Evolutionary conservation across 1,140 invertebrate genomes (phyloP).

Genomic region (Cotesia vestalis): DNA sequence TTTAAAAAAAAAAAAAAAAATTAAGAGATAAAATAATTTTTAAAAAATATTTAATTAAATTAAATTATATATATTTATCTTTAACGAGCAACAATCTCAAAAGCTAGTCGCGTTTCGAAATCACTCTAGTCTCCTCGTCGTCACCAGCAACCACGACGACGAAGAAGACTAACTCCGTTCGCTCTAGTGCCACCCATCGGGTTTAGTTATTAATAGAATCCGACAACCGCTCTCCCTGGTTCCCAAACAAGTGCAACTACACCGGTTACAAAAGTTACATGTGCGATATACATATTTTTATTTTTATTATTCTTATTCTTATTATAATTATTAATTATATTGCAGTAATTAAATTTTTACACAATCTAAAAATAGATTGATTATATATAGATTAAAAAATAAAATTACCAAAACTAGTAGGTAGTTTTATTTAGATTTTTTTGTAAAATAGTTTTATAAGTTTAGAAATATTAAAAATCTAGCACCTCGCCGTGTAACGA

Average conservation of each 20-base stretch:
- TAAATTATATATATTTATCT: not conserved
- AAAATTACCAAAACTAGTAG: no score
- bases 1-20: not conserved
- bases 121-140: not conserved
- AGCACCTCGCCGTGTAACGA: not conserved
- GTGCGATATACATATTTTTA: not conserved
- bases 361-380: not conserved
- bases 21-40: no score
- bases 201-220: constrained; percentile 36
- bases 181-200: not conserved
- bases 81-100: not conserved
- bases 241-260: constrained; percentile 5
- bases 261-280: not conserved
- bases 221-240: constrained; percentile 17
- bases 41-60: not conserved
- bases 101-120: not conserved
- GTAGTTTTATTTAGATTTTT: no score
- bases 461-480: no score
- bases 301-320: not conserved
- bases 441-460: no score
- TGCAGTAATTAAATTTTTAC: not conserved
- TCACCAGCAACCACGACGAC: constrained; percentile 17
- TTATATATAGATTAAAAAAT: not conserved
- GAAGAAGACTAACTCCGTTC: constrained; percentile 4
- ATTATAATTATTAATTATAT: not conserved